Percentiles rank a stretch among this genome's conserved stretches.
Evolutionary conservation across 2,113 vertebrate species (phyloP).

Genomic region (Microtus pennsylvanicus): DNA sequence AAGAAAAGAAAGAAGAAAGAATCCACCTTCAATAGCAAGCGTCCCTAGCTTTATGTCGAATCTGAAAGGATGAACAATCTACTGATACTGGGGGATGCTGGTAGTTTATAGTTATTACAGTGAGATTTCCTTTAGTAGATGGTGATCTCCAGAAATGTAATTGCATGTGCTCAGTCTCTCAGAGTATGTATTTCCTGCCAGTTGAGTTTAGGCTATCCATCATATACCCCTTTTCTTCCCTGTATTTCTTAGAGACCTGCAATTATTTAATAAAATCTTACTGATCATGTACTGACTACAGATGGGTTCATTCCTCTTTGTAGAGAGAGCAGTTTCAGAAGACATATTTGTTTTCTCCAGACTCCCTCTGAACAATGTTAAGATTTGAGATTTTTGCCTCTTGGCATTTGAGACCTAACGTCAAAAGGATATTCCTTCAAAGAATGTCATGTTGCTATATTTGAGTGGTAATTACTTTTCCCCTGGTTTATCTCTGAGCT

Average conservation of each 20-base stretch:
- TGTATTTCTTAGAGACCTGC: not conserved
- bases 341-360: conserved; percentile 58
- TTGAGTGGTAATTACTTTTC: conserved; percentile 85
- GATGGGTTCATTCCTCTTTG: conserved; percentile 46
- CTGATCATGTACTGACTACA: not conserved
- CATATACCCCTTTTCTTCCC: not conserved
- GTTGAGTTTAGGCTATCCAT: not conserved
- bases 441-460: conserved; percentile 83
- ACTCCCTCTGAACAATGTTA: conserved; percentile 75
- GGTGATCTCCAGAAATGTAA: not conserved
- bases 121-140: not conserved
- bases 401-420: conserved; percentile 78
- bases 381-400: conserved; percentile 75
- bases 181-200: not conserved
- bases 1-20: not conserved
- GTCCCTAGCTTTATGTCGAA: not conserved
- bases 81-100: too few relatives aligned
- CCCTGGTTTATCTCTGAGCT: conserved; percentile 72
- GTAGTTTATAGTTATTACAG: accelerated
- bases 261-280: conserved; percentile 19
- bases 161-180: not conserved
- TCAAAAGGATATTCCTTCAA: conserved; percentile 84
- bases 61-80: not conserved
- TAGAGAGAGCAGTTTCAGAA: conserved; percentile 54
- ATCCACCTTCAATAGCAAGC: not conserved